Conservation (phyloP, 2,797 vertebrate genomes). For the Darevskia mixta region DNA sequence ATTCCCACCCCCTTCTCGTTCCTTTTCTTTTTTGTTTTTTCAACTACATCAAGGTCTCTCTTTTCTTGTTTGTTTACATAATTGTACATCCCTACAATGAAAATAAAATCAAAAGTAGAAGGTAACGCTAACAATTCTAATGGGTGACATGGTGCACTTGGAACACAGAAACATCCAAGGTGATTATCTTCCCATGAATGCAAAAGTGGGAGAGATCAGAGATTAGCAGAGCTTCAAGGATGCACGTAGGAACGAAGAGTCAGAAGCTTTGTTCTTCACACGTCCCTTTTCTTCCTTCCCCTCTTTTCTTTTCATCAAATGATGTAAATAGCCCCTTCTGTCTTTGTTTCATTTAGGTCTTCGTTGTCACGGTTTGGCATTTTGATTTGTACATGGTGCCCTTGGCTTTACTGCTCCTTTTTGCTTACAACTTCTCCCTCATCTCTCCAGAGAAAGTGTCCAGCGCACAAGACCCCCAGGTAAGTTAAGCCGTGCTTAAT, state of each 20-base stretch:
- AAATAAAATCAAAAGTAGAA: neutral
- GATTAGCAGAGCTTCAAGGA: conserved; percentile 38
- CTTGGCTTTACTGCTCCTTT: conserved; percentile 89
- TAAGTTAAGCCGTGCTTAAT: conserved; percentile 75
- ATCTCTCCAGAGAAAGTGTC: conserved; percentile 80
- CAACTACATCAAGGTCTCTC: neutral
- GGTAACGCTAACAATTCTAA: conserved; percentile 35
- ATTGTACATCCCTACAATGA: neutral
- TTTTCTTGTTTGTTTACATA: neutral
- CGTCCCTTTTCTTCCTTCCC: neutral
- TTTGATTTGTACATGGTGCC: conserved; percentile 97
- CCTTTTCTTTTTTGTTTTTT: neutral
- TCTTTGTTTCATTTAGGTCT: conserved; percentile 82
- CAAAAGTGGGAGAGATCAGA: neutral
- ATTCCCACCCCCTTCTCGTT: neutral
- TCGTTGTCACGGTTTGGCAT: conserved; percentile 91
- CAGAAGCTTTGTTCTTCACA: neutral
- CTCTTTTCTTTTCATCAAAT: neutral
- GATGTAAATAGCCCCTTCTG: neutral
- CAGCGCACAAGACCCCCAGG: conserved; percentile 89
- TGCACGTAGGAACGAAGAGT: neutral
- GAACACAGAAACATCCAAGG: neutral
- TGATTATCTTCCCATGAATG: conserved; percentile 38
- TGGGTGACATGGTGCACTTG: neutral
- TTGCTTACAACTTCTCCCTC: conserved; percentile 91